Base-by-base conservation (phyloP, 2,797 vertebrate genomes). In the Hydrolagus colliei region DNA sequence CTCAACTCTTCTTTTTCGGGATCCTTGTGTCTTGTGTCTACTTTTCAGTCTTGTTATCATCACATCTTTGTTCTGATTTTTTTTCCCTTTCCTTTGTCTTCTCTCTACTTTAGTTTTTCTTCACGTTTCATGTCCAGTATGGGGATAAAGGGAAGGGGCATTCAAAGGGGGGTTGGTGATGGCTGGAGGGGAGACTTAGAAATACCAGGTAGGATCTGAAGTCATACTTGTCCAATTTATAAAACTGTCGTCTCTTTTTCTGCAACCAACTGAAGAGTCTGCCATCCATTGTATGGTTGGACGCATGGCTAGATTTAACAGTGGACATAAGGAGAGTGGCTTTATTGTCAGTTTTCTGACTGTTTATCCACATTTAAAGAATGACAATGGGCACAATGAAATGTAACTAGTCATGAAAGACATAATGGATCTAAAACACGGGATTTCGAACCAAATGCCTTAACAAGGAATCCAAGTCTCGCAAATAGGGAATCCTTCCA, bases 251-350 rank as follows among this genome's bases (percentile, higher is more conserved):
- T 84, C 79, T 65, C 79, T 84, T 71, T 84, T 84, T 84, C 79
- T 84, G 79, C 65, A 84, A 63, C 79, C 79, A 84, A 84, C 79
- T 84, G 79, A 84, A 84, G 79, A 84, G 79, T 84, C 79, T 84
- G 79, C 79, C 79, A 84, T 84, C 79, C 65, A 84, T 65, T 84
- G 79, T 71, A 71, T 84, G 79, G 79, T 84, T 84, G 79, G 79
- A 84, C 79, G 65, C 79, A 84, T 84, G 79, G 79, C 79, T 84
- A 84, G 79, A 84, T 71, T 84, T 84, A 84, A 84, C 79, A 84
- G 14, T 84, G 79, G 65, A 71, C 63, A 84, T 11, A 84, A 84
- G 63, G 79, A 68, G 27, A 84, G 79, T 84, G 32, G 32, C 79
- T 84, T 63, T 84, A 71, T 84, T 84, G 65, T 84, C 32, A 84